Percentiles rank a stretch among this genome's conserved stretches.
Conservation (phyloP, 2,113 vertebrate species). For the Ifrita kowaldi region DNA sequence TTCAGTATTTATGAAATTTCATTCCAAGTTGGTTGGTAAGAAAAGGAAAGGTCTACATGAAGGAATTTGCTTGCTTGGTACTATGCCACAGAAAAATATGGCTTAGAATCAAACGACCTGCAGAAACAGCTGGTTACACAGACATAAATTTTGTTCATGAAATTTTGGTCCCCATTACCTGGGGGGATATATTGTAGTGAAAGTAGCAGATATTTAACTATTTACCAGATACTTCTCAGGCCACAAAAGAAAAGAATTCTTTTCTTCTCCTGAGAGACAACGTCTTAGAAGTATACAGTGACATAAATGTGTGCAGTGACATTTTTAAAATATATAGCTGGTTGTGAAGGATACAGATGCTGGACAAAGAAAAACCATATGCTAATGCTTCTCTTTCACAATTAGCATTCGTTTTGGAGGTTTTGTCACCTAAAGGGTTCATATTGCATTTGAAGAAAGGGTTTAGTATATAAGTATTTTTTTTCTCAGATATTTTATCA, state of each 20-base stretch:
- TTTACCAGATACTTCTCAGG: not conserved
- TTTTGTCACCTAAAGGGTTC: not conserved
- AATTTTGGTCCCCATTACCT: not conserved
- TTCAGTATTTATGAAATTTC: not conserved
- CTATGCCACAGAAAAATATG: not conserved
- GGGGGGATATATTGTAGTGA: not conserved
- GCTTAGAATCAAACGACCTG: not conserved
- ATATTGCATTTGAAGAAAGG: not conserved
- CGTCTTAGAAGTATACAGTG: not conserved
- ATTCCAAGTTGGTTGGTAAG: not conserved
- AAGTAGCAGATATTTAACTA: not conserved
- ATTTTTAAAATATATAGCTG: not conserved
- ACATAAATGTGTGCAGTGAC: not conserved
- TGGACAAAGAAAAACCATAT: not conserved
- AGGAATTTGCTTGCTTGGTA: not conserved
- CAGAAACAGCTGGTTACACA: not conserved
- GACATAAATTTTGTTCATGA: not conserved
- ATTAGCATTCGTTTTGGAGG: not conserved
- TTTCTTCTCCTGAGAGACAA: not conserved
- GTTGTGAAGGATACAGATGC: not conserved
- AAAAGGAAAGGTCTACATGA: not conserved
- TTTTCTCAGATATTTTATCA: not conserved
- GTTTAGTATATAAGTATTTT: not conserved
- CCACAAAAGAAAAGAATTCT: not conserved
- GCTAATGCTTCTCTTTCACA: not conserved